phyloP scores from a whole-genome alignment of 1,140 invertebrate species.

The Eurytemora carolleeae region DNA sequence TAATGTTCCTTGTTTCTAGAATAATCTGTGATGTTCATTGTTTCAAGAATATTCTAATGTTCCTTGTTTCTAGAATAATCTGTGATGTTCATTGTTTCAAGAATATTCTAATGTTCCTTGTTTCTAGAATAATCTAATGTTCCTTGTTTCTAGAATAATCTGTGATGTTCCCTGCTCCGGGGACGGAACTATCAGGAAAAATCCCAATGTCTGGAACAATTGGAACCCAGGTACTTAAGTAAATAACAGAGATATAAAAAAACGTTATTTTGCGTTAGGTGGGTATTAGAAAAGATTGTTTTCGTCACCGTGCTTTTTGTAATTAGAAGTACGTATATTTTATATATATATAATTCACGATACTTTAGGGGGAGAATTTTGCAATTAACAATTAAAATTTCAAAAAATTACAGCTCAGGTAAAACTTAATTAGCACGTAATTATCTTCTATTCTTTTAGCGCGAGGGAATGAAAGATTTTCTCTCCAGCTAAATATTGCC shows the following conservation, averaged over 20 bases:
- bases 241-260: too few species aligned
- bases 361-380: too few species aligned
- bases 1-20: too few species aligned
- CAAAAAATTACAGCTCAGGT: too few species aligned
- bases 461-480: conserved; percentile 1
- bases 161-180: conserved; percentile 15
- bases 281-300: too few species aligned
- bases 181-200: conserved; percentile 10
- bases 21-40: too few species aligned
- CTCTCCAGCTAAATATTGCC: conserved; percentile 63
- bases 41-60: background rate
- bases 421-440: too few species aligned
- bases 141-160: conserved; percentile 4
- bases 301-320: too few species aligned
- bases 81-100: background rate
- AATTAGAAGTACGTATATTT: too few species aligned
- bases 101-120: background rate
- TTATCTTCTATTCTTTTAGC: background rate
- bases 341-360: too few species aligned
- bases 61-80: background rate
- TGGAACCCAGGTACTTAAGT: conserved; percentile 6
- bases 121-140: background rate
- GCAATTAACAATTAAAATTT: too few species aligned
- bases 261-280: too few species aligned
- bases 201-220: conserved; percentile 7